A percentile compares a stretch with the other conserved stretches of the same genome.
Conservation (phyloP, 92 coral and sea anemone species). For the Metridium senile region DNA sequence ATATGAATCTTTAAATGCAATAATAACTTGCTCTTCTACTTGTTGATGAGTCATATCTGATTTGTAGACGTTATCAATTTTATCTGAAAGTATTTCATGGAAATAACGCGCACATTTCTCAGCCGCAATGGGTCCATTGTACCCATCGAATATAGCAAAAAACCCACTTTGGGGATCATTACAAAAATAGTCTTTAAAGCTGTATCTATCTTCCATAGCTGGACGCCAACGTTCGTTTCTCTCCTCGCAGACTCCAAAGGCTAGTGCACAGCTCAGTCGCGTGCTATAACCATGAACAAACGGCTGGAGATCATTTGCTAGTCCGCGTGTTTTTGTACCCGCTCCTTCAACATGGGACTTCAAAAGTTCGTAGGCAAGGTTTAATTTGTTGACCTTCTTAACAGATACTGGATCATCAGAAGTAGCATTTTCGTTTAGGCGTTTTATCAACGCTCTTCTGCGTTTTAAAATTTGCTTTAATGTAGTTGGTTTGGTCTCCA, state of each 20-base stretch:
- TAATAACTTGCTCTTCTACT: constrained; percentile 52
- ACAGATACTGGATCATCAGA: constrained; percentile 76
- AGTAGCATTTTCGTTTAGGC: constrained; percentile 68
- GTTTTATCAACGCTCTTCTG: constrained; percentile 74
- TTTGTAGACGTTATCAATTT: constrained; percentile 60
- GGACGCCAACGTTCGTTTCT: constrained; percentile 87
- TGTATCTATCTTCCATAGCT: constrained; percentile 84
- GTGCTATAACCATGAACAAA: constrained; percentile 51
- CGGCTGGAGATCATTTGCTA: constrained; percentile 52
- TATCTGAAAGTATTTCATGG: constrained; percentile 73
- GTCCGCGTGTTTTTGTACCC: constrained; percentile 42
- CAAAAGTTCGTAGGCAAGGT: constrained; percentile 81
- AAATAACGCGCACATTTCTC: constrained; percentile 84
- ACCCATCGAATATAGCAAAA: constrained; percentile 93
- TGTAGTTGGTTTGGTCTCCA: constrained; percentile 65
- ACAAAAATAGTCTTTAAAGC: constrained; percentile 70
- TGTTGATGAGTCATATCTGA: constrained; percentile 49
- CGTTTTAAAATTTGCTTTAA: constrained; percentile 72
- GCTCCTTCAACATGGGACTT: constrained; percentile 82
- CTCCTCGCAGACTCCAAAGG: constrained; percentile 87
- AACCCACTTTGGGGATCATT: constrained; percentile 81
- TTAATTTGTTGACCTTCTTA: constrained; percentile 77
- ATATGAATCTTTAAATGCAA: constrained; percentile 74
- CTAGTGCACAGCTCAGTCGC: constrained; percentile 60
- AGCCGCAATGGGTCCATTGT: constrained; percentile 90